Conservation (phyloP, 2,888 invertebrate genomes). For the Harpalus rubripes region DNA sequence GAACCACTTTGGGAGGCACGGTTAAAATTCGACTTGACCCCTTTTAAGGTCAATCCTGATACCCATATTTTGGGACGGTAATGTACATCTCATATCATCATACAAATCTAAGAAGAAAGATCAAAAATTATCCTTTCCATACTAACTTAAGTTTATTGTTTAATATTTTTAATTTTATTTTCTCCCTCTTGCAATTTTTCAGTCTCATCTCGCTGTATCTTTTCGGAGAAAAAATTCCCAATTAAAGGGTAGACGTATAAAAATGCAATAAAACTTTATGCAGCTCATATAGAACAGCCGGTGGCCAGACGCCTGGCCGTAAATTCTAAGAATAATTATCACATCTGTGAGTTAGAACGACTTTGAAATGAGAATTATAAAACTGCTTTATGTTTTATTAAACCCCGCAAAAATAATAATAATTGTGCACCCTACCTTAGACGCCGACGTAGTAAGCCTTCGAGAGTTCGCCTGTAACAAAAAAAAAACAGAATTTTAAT, state of each 20-base stretch:
- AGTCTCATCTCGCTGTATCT: neutral
- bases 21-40: too few relatives aligned
- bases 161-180: too few relatives aligned
- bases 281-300: conserved; percentile 64
- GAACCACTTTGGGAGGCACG: too few relatives aligned
- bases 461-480: neutral
- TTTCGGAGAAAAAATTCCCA: conserved; percentile 53
- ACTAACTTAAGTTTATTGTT: too few relatives aligned
- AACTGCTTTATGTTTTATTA: conserved; percentile 30
- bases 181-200: neutral
- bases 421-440: conserved; percentile 13
- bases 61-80: too few relatives aligned
- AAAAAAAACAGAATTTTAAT: neutral
- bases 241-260: conserved; percentile 59
- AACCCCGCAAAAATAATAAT: conserved; percentile 3
- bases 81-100: too few relatives aligned
- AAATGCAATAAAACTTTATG: conserved; percentile 64
- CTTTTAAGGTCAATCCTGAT: too few relatives aligned
- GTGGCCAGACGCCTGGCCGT: conserved; percentile 46
- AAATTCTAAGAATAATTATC: conserved; percentile 63
- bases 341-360: conserved; percentile 10
- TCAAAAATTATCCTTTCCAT: too few relatives aligned
- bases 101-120: too few relatives aligned
- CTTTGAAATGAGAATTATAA: conserved; percentile 12
- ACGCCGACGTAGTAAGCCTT: neutral